phyloP scores from a whole-genome alignment of 2,113 vertebrate species.

The human (Homo sapiens) region DNA sequence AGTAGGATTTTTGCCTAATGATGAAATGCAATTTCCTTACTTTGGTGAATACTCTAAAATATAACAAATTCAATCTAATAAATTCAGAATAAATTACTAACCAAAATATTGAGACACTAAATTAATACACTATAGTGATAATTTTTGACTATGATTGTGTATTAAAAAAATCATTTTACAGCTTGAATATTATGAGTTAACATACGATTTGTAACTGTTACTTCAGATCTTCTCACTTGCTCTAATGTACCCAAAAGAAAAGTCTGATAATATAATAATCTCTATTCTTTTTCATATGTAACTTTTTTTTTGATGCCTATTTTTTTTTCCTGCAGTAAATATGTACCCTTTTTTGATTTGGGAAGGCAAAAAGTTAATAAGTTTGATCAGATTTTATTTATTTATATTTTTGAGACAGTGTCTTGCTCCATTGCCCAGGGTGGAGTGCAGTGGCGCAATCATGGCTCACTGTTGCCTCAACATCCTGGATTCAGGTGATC shows the following conservation, averaged over 20 bases:
- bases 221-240: conserved; percentile 26
- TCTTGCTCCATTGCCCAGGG: too few species aligned
- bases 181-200: conserved; percentile 16
- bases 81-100: conserved; percentile 55
- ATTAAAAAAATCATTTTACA: background rate
- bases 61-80: conserved; percentile 19
- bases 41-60: conserved; percentile 19
- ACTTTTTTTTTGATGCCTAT: background rate
- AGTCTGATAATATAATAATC: background rate
- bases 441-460: too few species aligned
- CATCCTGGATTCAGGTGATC: too few species aligned
- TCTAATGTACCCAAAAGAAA: conserved; percentile 15
- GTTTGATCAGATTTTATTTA: conserved; percentile 19
- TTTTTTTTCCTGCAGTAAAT: background rate
- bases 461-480: too few species aligned
- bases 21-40: conserved; percentile 39
- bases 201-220: conserved; percentile 3
- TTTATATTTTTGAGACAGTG: too few species aligned
- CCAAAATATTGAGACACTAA: conserved; percentile 37
- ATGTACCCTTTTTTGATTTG: background rate
- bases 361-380: background rate
- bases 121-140: background rate
- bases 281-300: background rate
- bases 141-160: background rate
- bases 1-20: background rate